Conservation (phyloP, 2,113 vertebrate genomes). For the Ibidorhyncha struthersii region DNA sequence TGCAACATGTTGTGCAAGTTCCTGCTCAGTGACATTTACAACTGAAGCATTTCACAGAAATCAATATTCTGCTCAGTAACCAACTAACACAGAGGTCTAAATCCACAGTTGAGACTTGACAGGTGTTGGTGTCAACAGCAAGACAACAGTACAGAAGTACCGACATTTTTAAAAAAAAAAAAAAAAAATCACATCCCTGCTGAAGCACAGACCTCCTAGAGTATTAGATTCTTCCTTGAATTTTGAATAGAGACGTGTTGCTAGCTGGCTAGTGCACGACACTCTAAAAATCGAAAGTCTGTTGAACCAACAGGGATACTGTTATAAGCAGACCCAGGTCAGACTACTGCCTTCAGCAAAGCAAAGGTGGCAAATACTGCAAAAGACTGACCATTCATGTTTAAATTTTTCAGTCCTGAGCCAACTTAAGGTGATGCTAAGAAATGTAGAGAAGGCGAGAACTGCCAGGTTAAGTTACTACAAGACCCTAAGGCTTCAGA, state of each 20-base stretch:
- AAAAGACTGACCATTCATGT: neutral
- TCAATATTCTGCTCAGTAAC: neutral
- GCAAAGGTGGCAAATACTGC: neutral
- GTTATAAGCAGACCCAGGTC: neutral
- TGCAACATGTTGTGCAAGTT: neutral
- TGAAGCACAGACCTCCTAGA: neutral
- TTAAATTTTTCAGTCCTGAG: neutral
- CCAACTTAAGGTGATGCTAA: neutral
- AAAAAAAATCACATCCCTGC: neutral
- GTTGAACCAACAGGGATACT: neutral
- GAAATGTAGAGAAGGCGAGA: neutral
- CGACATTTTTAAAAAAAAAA: too few species aligned
- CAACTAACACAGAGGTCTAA: neutral
- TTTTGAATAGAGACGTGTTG: neutral
- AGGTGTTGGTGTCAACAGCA: neutral
- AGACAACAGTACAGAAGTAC: neutral
- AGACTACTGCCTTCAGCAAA: neutral
- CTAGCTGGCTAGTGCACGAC: neutral
- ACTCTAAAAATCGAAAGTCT: neutral
- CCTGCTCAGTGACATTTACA: neutral
- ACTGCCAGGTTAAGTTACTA: neutral
- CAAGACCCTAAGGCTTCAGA: neutral
- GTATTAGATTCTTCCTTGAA: neutral
- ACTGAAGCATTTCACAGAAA: neutral
- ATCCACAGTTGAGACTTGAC: neutral